Base-by-base conservation (phyloP, 2,888 invertebrate genomes). In the Drosophila antonietae region DNA sequence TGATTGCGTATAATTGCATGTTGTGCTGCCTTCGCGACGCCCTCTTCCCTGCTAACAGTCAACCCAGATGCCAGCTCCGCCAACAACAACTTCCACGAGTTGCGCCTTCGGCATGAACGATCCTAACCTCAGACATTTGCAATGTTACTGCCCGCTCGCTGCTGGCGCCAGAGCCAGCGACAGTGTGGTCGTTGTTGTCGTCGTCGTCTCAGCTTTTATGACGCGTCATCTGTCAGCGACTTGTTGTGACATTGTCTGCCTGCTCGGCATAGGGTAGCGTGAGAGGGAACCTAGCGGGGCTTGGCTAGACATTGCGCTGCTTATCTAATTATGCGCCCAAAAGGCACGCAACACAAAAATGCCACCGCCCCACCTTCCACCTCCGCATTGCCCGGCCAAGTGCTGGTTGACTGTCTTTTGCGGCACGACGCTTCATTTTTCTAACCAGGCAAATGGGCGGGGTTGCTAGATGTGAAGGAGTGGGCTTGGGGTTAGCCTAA, bases 1-100 rank as follows among this genome's bases (percentile, higher is more conserved):
- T 85, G 88, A 85, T 85, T 85, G 88, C 85, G 89, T 85, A 86
- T 85, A 85, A 85, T 85, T 88, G 85, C 87, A 84, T 88, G 83
- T 84, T 88, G 72, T 75, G 71, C 82, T 68, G 74, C 68, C 65
- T 64, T 35, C 51, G 37, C 47, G 37, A 51, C 53, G 23, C 47
- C 55, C 12, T 46, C 46, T 8, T 8, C 37, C 39, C 41, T 7
- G 39, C 39, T 15, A 7, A 15, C 39, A 15, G 39, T n/a, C 43
- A 28, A 1, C 28, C 14, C 28, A 28, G 39, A 14, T 14, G 33
- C 8, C 31, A 7, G 8, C 41, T 49, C 4, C 28, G 9, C 12
- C 41, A 33, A 18, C 18, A 10, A 37, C 33, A 39, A 39, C 39
- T 28, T 44, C 35, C 39, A 65, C 56, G 43, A 75, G 76, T 64